These are phyloP conservation scores for Tetrao urogallus DNA, from an alignment of 2,113 vertebrate genomes.

Conservation along the genomic window DNA sequence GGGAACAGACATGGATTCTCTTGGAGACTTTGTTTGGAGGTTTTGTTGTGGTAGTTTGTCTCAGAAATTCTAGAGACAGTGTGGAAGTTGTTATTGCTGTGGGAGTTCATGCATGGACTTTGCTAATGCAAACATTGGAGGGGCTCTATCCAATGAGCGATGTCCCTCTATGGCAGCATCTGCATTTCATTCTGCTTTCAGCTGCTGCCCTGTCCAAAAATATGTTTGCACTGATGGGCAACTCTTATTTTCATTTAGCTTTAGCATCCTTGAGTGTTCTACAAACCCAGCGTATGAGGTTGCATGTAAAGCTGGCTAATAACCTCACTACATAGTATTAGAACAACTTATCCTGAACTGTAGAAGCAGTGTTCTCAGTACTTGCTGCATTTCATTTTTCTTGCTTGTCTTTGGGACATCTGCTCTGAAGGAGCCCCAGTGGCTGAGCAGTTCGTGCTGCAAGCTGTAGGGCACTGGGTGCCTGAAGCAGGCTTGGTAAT, in stretches of 20 bases:
- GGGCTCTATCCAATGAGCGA: not conserved
- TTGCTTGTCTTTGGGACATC: rapidly evolving
- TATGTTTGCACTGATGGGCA: slow-evolving; percentile 38
- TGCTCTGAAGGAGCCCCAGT: rapidly evolving
- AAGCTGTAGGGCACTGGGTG: not conserved
- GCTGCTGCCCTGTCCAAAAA: slow-evolving; percentile 28
- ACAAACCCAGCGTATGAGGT: not conserved
- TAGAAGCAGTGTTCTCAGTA: not conserved
- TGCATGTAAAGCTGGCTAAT: not conserved
- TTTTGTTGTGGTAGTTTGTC: not conserved
- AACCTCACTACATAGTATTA: slow-evolving; percentile 15
- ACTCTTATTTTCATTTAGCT: slow-evolving; percentile 34
- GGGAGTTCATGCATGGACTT: not conserved
- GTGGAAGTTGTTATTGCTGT: too few relatives aligned
- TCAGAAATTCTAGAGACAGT: not conserved
- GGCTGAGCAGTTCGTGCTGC: not conserved
- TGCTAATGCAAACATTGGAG: not conserved
- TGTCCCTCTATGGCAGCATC: not conserved
- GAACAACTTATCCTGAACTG: not conserved
- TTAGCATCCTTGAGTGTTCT: slow-evolving; percentile 27
- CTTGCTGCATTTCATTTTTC: not conserved
- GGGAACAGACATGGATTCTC: not conserved
- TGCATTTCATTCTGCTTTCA: slow-evolving; percentile 21
- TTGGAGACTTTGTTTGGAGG: not conserved
- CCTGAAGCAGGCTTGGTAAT: not conserved